Conservation (phyloP, 2,113 vertebrate genomes). For the Thalassarche chlororhynchos region DNA sequence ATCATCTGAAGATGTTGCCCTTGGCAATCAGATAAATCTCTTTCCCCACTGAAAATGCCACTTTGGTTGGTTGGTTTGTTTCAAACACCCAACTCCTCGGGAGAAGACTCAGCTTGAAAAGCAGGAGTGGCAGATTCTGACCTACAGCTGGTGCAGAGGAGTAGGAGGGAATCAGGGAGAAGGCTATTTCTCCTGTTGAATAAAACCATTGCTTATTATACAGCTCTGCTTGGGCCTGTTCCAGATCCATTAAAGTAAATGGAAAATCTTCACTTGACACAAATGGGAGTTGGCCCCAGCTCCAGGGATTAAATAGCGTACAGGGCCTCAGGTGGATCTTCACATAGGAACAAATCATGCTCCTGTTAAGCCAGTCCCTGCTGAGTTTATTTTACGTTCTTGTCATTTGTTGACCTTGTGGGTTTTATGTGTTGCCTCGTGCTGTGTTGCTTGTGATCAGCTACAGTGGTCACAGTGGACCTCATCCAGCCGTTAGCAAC, state of each 20-base stretch:
- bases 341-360: not conserved
- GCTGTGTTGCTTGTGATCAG: not conserved
- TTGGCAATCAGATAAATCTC: not conserved
- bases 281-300: not conserved
- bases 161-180: not conserved
- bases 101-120: not conserved
- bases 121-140: not conserved
- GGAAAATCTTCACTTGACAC: slow-evolving; percentile 21
- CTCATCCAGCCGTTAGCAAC: not conserved
- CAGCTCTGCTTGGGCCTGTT: not conserved
- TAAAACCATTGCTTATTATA: not conserved
- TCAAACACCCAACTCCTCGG: fast-evolving
- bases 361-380: not conserved
- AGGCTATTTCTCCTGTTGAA: not conserved
- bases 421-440: not conserved
- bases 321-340: not conserved
- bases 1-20: not conserved
- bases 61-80: not conserved
- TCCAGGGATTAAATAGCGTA: not conserved
- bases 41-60: not conserved
- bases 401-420: not conserved
- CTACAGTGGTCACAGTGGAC: too few species aligned
- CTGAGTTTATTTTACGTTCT: not conserved
- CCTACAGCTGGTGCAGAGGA: not conserved
- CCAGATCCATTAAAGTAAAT: not conserved